These are phyloP conservation scores for Corbicula japonica DNA, from an alignment of 2,888 invertebrate species.

Conservation along the genomic window DNA sequence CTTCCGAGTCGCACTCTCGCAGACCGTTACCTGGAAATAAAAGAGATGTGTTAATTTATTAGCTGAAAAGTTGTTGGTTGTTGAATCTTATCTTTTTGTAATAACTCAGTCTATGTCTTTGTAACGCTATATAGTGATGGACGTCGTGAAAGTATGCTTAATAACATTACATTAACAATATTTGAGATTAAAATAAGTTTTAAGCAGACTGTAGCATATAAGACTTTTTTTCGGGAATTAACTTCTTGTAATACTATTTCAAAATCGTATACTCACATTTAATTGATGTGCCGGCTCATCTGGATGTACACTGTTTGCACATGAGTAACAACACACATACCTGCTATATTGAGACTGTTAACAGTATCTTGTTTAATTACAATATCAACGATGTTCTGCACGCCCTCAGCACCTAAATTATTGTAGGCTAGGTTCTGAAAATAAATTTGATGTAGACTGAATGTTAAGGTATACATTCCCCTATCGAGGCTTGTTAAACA, in stretches of 20 bases:
- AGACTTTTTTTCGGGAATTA: too few relatives aligned
- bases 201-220: too few relatives aligned
- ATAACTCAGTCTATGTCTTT: too few relatives aligned
- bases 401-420: conserved; percentile 69
- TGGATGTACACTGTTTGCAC: not conserved
- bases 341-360: conserved; percentile 74
- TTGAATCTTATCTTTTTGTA: too few relatives aligned
- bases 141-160: too few relatives aligned
- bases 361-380: conserved; percentile 70
- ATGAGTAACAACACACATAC: conserved; percentile 50
- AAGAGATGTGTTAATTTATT: too few relatives aligned
- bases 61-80: too few relatives aligned
- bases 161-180: too few relatives aligned
- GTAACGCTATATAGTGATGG: too few relatives aligned
- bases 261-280: not conserved
- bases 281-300: not conserved
- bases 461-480: not conserved
- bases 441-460: not conserved
- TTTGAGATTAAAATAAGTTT: too few relatives aligned
- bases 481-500: not conserved
- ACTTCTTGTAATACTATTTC: not conserved
- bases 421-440: conserved; percentile 76
- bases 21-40: conserved; percentile 75
- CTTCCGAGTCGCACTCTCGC: conserved; percentile 74
- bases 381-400: conserved; percentile 66